Conservation (phyloP, 2,113 vertebrate species). For the Pelusios castaneus region DNA sequence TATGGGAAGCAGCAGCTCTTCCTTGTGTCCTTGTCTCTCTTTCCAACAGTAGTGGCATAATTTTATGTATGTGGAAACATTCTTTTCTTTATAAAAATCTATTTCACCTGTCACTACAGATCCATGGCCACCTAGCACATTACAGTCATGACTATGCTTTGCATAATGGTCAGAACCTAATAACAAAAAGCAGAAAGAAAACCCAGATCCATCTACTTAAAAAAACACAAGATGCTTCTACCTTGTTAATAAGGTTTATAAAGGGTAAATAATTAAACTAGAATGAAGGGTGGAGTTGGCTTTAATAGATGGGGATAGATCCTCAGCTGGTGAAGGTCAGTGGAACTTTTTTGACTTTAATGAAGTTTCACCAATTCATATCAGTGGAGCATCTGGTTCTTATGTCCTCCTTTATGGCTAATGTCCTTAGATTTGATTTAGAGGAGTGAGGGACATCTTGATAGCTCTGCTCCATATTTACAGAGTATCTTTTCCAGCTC, state of each 20-base stretch:
- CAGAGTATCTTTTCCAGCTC: background rate
- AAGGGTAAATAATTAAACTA: background rate
- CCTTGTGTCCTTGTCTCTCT: background rate
- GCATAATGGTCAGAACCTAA: background rate
- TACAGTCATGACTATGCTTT: background rate
- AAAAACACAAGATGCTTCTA: background rate
- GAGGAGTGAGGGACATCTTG: background rate
- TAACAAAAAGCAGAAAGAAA: background rate
- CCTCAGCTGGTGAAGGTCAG: background rate
- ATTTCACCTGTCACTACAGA: background rate
- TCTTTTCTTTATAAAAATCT: background rate
- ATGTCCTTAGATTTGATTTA: background rate
- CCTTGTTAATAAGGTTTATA: background rate
- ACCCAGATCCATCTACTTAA: background rate
- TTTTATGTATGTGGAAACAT: background rate
- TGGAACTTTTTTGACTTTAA: background rate
- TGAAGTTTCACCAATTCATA: background rate
- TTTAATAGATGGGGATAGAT: background rate
- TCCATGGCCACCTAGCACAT: background rate
- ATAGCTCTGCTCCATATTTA: background rate
- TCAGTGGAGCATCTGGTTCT: background rate
- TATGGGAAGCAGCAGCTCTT: background rate
- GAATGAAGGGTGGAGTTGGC: background rate
- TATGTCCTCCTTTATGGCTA: fast-evolving
- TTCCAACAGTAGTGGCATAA: background rate